Evolutionary conservation across 2,888 invertebrate genomes (phyloP).

Genomic region (Drosophila kuntzei): DNA sequence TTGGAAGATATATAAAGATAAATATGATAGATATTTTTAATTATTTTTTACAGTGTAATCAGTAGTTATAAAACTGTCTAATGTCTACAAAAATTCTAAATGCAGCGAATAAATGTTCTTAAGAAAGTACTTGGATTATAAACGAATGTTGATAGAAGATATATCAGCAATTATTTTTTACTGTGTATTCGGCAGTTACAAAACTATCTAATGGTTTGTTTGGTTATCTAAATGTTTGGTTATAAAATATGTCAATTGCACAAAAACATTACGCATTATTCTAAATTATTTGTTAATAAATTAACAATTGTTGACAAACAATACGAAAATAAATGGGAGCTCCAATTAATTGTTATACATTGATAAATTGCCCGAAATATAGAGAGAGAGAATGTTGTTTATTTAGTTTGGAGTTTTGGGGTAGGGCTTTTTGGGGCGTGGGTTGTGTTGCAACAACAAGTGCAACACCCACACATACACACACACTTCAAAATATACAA

Average conservation of each 20-base stretch:
- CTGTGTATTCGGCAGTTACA: not conserved
- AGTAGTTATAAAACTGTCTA: not conserved
- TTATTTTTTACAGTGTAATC: not conserved
- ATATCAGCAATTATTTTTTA: not conserved
- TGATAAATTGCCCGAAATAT: constrained; percentile 44
- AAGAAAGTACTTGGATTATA: too few relatives aligned
- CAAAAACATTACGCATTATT: not conserved
- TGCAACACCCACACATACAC: constrained; percentile 30
- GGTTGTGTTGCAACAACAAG: constrained; percentile 26
- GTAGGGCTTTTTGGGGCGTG: constrained; percentile 1
- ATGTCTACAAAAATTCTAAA: too few relatives aligned
- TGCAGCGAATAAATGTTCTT: too few relatives aligned
- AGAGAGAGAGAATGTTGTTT: constrained; percentile 11
- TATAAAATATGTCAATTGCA: constrained; percentile 30
- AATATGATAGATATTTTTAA: too few relatives aligned
- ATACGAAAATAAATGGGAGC: not conserved
- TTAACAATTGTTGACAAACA: constrained; percentile 30
- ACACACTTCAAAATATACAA: not conserved
- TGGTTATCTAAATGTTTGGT: too few relatives aligned
- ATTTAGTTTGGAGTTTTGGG: not conserved
- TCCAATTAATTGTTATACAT: constrained; percentile 29
- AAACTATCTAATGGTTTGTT: constrained; percentile 9
- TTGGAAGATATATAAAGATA: not conserved
- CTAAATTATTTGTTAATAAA: constrained; percentile 45
- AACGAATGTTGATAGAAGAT: too few relatives aligned